A percentile compares a stretch with the other conserved stretches of the same genome.
phyloP scores from a whole-genome alignment of 1,140 invertebrate genomes.

The Trichoplusia ni region DNA sequence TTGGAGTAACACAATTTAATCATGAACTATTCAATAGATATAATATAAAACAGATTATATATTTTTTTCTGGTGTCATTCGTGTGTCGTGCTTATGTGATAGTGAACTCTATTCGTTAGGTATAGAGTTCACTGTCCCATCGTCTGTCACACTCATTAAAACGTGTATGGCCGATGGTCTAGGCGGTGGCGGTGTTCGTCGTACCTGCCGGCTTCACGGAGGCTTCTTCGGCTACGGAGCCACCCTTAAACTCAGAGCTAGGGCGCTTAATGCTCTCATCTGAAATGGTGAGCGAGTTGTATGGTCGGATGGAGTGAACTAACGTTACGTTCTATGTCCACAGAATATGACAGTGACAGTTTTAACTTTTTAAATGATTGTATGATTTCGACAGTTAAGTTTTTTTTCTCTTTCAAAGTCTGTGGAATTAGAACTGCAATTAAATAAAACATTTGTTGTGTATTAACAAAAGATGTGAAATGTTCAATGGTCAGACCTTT shows the following conservation, averaged over 20 bases:
- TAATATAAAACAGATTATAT: constrained; percentile 81
- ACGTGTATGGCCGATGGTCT: constrained; percentile 71
- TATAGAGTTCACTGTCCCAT: constrained; percentile 70
- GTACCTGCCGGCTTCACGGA: constrained; percentile 73
- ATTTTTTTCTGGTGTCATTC: constrained; percentile 73
- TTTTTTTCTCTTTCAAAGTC: constrained; percentile 39
- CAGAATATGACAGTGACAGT: constrained; percentile 41
- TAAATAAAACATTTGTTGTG: constrained; percentile 35
- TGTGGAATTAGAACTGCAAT: constrained; percentile 46
- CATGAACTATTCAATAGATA: constrained; percentile 79
- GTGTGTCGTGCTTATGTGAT: constrained; percentile 76
- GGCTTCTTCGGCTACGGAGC: constrained; percentile 71
- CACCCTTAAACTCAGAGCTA: constrained; percentile 80
- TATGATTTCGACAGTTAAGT: no score
- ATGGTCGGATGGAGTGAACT: constrained; percentile 69
- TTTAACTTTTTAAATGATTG: constrained; percentile 5
- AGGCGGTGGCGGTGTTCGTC: constrained; percentile 71
- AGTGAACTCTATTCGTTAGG: constrained; percentile 63
- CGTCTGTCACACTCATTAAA: constrained; percentile 73
- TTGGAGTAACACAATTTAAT: constrained; percentile 81
- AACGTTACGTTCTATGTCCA: constrained; percentile 67
- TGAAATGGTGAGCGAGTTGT: constrained; percentile 78
- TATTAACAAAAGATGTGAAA: constrained; percentile 47
- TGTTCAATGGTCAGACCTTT: constrained; percentile 45
- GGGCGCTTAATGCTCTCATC: constrained; percentile 80